Conservation (phyloP, 2,113 vertebrate genomes). For the Girardinichthys multiradiatus region DNA sequence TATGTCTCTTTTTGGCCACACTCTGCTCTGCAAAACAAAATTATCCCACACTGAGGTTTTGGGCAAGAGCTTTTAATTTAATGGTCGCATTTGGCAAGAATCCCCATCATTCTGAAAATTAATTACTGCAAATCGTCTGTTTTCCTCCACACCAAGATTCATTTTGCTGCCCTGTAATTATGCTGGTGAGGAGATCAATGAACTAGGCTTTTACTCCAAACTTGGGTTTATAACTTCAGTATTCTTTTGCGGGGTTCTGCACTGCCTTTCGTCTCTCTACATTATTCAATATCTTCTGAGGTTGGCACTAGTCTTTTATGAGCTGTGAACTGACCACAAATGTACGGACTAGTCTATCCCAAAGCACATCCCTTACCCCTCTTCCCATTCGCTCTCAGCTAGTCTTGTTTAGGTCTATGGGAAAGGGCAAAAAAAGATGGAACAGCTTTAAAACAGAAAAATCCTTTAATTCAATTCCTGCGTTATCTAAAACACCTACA, state of each 20-base stretch:
- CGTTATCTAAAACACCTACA: conserved; percentile 88
- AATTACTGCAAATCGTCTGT: conserved; percentile 56
- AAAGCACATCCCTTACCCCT: conserved; percentile 69
- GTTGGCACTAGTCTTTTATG: conserved; percentile 77
- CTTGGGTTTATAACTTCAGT: conserved; percentile 67
- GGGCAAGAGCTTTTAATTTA: conserved; percentile 67
- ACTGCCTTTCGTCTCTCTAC: conserved; percentile 61
- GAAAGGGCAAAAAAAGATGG: conserved; percentile 76
- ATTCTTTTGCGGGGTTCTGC: conserved; percentile 63
- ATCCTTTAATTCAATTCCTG: conserved; percentile 86
- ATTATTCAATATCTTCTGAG: conserved; percentile 75
- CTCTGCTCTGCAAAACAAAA: conserved; percentile 53
- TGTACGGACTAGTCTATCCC: conserved; percentile 66
- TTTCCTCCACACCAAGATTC: conserved; percentile 64
- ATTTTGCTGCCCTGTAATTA: conserved; percentile 69
- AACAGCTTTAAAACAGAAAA: conserved; percentile 82
- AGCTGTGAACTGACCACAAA: conserved; percentile 84
- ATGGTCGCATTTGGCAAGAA: conserved; percentile 65
- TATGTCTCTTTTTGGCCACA: conserved; percentile 41
- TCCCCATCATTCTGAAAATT: conserved; percentile 52
- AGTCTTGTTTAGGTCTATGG: conserved; percentile 75
- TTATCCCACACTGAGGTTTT: conserved; percentile 58
- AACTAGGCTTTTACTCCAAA: conserved; percentile 56
- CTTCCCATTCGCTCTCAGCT: conserved; percentile 66
- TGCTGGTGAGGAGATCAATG: conserved; percentile 63